Conservation (phyloP, 1,140 invertebrate genomes). For the Calosoma granatense region DNA sequence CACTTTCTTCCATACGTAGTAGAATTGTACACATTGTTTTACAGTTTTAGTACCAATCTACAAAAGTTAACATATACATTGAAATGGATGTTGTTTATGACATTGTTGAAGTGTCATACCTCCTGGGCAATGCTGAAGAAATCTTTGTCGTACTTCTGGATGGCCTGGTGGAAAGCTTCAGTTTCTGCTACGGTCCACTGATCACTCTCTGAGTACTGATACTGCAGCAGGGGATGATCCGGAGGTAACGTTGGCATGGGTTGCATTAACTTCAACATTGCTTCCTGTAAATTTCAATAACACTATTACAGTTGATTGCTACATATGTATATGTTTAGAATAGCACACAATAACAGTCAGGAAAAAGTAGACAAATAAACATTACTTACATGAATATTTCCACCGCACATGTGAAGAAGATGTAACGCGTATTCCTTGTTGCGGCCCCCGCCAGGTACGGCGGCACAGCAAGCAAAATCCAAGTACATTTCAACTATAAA, state of each 20-base stretch:
- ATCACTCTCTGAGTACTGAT: constrained; percentile 64
- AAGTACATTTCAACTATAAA: constrained; percentile 70
- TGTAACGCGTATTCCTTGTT: constrained; percentile 93
- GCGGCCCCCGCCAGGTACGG: constrained; percentile 78
- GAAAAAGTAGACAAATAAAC: constrained; percentile 8
- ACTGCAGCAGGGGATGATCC: constrained; percentile 61
- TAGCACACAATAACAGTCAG: constrained; percentile 2
- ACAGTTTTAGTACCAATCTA: constrained; percentile 78
- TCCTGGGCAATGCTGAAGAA: constrained; percentile 80
- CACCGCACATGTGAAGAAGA: constrained; percentile 73
- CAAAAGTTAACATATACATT: constrained; percentile 23
- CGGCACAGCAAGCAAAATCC: constrained; percentile 86
- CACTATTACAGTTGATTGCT: background rate
- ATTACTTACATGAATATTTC: constrained; percentile 69
- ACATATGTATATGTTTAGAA: no score
- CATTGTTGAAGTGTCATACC: constrained; percentile 43
- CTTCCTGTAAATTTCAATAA: constrained; percentile 43
- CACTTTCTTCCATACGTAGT: constrained; percentile 97
- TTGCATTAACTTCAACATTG: constrained; percentile 69
- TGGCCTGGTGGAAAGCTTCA: constrained; percentile 74
- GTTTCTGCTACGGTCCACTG: constrained; percentile 81
- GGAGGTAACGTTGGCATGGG: constrained; percentile 58
- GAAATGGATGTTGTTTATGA: background rate
- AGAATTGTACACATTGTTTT: constrained; percentile 94
- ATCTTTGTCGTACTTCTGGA: constrained; percentile 88